Percentiles rank a stretch among this genome's conserved stretches.
Evolutionary conservation across 64 coral and sea anemone species (phyloP).

Genomic region (Stichodactyla mertensii): DNA sequence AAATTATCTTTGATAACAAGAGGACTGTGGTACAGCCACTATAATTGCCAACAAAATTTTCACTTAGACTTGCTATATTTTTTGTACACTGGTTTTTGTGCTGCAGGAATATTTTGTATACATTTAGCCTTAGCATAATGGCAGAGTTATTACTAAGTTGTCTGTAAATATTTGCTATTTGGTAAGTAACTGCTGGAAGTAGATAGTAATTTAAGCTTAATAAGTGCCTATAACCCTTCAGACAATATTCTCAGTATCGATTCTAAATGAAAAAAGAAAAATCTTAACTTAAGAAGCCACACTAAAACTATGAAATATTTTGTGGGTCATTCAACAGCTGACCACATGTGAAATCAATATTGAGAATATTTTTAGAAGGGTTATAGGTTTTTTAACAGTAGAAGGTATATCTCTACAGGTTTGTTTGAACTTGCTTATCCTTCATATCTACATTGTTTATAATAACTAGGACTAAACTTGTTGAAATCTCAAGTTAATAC

Average conservation of each 20-base stretch:
- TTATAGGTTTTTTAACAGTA: not conserved
- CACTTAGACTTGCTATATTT: not conserved
- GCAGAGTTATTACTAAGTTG: not conserved
- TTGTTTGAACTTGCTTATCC: not conserved
- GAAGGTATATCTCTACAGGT: not conserved
- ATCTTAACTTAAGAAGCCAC: too few species aligned
- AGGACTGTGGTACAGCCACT: not conserved
- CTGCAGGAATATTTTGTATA: not conserved
- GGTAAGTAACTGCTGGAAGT: not conserved
- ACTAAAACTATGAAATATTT: too few species aligned
- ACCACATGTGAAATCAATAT: too few species aligned
- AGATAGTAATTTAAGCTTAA: not conserved
- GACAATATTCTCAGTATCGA: too few species aligned
- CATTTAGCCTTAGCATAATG: not conserved
- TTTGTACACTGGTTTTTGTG: not conserved
- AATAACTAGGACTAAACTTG: not conserved
- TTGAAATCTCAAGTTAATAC: not conserved
- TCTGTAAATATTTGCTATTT: conserved; percentile 1
- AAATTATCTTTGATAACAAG: not conserved
- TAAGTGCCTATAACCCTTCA: not conserved
- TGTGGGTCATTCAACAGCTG: too few species aligned
- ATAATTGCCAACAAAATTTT: not conserved
- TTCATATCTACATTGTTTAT: not conserved
- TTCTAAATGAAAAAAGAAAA: too few species aligned
- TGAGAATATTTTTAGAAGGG: too few species aligned